Conservation (phyloP, 2,888 invertebrate genomes). For the Trilocha varians region DNA sequence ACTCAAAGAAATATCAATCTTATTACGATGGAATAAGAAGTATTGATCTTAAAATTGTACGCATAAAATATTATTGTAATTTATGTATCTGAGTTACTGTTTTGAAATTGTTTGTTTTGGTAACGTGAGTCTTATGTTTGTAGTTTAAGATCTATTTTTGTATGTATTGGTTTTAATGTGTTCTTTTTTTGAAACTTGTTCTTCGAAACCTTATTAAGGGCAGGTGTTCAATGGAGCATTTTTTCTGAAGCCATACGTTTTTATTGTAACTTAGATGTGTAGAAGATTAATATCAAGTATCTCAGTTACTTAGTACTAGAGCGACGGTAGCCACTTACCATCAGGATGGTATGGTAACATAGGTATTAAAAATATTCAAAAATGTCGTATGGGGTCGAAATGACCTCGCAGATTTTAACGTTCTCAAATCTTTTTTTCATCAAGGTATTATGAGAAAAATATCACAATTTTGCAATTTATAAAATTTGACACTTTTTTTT, state of each 20-base stretch:
- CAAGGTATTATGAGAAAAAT: too few species aligned
- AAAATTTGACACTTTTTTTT: too few species aligned
- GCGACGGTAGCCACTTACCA: too few species aligned
- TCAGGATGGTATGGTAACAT: too few species aligned
- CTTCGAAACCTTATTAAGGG: conserved; percentile 37
- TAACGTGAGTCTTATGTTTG: not conserved
- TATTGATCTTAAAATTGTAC: not conserved
- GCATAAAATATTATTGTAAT: not conserved
- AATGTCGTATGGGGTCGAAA: too few species aligned
- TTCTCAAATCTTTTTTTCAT: too few species aligned
- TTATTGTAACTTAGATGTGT: conserved; percentile 6
- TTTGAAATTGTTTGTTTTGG: not conserved
- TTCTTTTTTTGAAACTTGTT: not conserved
- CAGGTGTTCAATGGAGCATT: conserved; percentile 52
- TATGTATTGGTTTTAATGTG: not conserved
- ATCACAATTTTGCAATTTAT: too few species aligned
- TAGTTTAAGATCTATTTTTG: not conserved
- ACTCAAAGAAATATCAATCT: conserved; percentile 16
- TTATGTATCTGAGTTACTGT: not conserved
- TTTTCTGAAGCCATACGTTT: conserved; percentile 11
- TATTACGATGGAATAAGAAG: conserved; percentile 9
- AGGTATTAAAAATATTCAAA: too few species aligned
- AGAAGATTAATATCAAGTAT: not conserved
- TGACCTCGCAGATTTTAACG: too few species aligned
- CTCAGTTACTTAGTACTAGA: too few species aligned